A percentile compares a stretch with the other conserved stretches of the same genome.
Conservation (phyloP, 2,113 vertebrate species). For the Ardeotis arabs region DNA sequence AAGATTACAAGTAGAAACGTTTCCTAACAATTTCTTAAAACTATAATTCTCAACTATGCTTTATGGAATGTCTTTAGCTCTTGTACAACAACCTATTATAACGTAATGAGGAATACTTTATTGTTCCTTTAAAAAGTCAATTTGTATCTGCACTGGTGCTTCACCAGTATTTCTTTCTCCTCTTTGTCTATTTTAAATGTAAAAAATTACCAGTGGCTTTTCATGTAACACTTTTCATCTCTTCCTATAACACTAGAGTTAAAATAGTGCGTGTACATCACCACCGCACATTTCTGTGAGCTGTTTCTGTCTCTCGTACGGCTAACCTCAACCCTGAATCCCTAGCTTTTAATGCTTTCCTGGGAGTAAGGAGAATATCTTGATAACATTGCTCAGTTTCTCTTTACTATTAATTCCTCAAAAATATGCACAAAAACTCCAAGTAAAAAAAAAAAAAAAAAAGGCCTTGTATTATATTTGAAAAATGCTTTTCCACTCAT, state of each 20-base stretch:
- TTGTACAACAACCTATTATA: background rate
- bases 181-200: background rate
- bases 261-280: background rate
- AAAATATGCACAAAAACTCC: background rate
- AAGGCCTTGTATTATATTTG: background rate
- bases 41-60: background rate
- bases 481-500: background rate
- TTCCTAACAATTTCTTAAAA: background rate
- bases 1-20: background rate
- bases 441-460: background rate
- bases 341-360: background rate
- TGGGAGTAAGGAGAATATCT: background rate
- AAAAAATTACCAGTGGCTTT: background rate
- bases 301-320: accelerated
- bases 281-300: background rate
- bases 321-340: background rate
- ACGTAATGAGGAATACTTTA: background rate
- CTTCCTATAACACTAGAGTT: background rate
- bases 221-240: background rate
- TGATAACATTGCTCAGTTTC: background rate
- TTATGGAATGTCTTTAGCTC: background rate
- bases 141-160: background rate
- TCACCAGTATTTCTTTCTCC: background rate
- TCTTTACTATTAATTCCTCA: background rate
- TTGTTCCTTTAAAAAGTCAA: background rate